phyloP scores from a whole-genome alignment of 2,113 vertebrate species.

The Catharus bicknelli region DNA sequence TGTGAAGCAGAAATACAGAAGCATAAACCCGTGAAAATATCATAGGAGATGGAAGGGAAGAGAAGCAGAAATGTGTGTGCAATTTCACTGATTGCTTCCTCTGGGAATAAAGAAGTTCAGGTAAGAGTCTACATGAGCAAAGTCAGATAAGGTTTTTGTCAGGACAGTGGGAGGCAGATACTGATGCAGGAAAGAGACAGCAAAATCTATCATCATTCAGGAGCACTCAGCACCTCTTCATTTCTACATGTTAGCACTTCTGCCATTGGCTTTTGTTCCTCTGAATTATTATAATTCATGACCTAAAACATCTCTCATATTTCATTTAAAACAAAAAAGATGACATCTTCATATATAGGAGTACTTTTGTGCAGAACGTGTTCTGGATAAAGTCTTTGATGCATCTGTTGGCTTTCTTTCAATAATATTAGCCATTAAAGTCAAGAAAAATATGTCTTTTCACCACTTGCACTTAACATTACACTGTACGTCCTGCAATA shows the following conservation, averaged over 20 bases:
- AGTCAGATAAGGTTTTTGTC: not conserved
- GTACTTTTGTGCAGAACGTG: not conserved
- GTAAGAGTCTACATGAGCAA: not conserved
- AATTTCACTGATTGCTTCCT: not conserved
- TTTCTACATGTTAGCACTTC: not conserved
- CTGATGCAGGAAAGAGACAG: not conserved
- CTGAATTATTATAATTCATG: not conserved
- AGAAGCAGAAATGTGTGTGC: not conserved
- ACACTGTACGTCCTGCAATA: not conserved
- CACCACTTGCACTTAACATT: not conserved
- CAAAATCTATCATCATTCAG: not conserved
- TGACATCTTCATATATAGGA: not conserved
- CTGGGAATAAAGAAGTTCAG: not conserved
- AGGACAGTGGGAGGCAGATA: not conserved
- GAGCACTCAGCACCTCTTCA: not conserved
- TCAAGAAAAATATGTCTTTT: not conserved
- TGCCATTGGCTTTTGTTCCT: not conserved
- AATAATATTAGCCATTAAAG: not conserved
- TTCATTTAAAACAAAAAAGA: not conserved
- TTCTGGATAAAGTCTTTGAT: not conserved
- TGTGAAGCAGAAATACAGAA: not conserved
- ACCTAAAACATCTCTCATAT: not conserved
- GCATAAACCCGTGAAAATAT: not conserved
- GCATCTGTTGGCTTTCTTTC: not conserved
- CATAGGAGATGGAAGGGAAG: not conserved